These are phyloP conservation scores for Drosophila pallidifrons DNA, from an alignment of 1,140 invertebrate species.

Conservation along the genomic window DNA sequence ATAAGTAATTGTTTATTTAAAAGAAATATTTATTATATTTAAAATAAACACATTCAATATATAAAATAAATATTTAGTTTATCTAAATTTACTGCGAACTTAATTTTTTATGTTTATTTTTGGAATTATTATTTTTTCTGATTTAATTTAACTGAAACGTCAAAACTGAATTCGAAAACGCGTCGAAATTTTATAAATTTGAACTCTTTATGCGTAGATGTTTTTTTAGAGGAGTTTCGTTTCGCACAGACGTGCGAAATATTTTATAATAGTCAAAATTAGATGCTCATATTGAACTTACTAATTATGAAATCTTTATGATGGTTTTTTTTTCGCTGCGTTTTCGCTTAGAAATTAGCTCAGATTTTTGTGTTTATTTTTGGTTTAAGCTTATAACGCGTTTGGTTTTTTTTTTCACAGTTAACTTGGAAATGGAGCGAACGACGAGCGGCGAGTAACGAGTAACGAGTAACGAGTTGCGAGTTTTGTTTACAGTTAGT, in stretches of 20 bases:
- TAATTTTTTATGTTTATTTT: constrained; percentile 15
- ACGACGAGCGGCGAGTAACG: background rate
- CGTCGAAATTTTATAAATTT: constrained; percentile 16
- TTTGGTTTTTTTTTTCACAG: background rate
- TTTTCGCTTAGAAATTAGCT: constrained; percentile 27
- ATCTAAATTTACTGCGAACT: background rate
- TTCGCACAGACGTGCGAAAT: constrained; percentile 66
- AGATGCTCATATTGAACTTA: constrained; percentile 63
- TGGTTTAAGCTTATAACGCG: background rate
- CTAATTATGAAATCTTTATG: constrained; percentile 59
- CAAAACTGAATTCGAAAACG: constrained; percentile 11
- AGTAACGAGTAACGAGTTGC: background rate
- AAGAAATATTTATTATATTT: no score
- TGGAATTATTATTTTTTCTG: background rate
- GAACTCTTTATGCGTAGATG: constrained; percentile 17
- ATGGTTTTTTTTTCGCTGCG: constrained; percentile 23
- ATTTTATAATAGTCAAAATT: constrained; percentile 59
- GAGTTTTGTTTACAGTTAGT: background rate
- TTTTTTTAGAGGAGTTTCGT: constrained; percentile 44
- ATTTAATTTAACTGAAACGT: constrained; percentile 18
- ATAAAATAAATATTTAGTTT: constrained; percentile 3
- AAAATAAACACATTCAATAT: background rate
- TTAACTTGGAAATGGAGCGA: constrained; percentile 9
- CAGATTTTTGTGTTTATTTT: constrained; percentile 18
- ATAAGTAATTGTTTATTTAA: background rate